Base-by-base conservation (phyloP, 2,797 vertebrate genomes). In the Amniataba percoides region DNA sequence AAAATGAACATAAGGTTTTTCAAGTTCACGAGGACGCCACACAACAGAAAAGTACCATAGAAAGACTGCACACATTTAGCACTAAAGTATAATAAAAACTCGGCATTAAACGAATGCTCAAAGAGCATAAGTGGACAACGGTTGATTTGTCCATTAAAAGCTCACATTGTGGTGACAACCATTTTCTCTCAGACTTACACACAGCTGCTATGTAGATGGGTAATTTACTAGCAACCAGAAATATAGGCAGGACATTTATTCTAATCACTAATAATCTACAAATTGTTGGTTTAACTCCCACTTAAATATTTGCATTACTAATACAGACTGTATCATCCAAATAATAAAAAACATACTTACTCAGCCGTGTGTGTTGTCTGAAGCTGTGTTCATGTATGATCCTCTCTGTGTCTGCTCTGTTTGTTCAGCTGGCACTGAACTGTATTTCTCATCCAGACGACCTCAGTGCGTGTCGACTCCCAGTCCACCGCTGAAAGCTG, bases 301-400 rank as follows among this genome's bases (percentile, higher is more conserved):
- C 15, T 13, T 31, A 5, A 63, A 21, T 39, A 64, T 5, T 66
- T 7, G 3, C 12, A 49, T 53, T 36, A 51, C 27, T 48, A 58
- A 7, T 27, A 56, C 42, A 31, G 1, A 67, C 0, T 18, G 1
- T 7, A 48, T 69, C 4, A 58, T 25, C 40, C 6, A 60, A 59
- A 69, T 19, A 62, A 63, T 7, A 66, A n/a, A 3, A 76, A 59
- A n/a, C 14, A 39, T 66, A 90, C 90, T 88, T 60, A 91, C 89
- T 87, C 6, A 18, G 34, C 7, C 25, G 45, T 71, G 49, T 58
- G 34, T 40, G 3, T 49, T 74, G 21, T 48, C 18, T 5, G 19
- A 39, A 23, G 74, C 9, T 14, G 62, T 18, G 66, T 31, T 90
- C 46, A 52, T 63, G 51, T 36, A 46, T 25, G 0, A 59, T 76